Conservation (phyloP, 2,888 invertebrate species). For the Gnatocerus cornutus region DNA sequence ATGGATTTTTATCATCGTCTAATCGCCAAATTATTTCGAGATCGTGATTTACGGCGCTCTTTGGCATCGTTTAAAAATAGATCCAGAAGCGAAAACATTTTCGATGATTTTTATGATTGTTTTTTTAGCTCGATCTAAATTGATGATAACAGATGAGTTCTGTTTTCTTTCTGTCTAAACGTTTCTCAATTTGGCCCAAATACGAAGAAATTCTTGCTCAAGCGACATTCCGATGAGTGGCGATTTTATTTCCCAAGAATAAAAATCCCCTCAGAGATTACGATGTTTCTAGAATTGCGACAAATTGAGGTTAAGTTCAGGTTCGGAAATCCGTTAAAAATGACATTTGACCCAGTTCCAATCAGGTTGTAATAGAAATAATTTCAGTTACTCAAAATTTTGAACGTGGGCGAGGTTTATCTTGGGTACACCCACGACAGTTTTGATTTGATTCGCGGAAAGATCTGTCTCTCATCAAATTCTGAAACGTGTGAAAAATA, state of each 20-base stretch:
- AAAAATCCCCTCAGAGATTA: too few species aligned
- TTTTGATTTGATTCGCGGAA: too few species aligned
- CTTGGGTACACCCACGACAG: too few species aligned
- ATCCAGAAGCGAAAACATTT: conserved; percentile 30
- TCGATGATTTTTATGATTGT: conserved; percentile 34
- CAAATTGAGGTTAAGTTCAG: conserved; percentile 6
- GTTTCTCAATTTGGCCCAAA: not conserved
- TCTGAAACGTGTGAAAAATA: too few species aligned
- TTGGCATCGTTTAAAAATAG: conserved; percentile 17
- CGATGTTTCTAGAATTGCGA: not conserved
- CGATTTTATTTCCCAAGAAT: too few species aligned
- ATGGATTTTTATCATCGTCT: conserved; percentile 13
- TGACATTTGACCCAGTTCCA: not conserved
- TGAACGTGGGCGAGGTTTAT: too few species aligned
- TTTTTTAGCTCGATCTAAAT: conserved; percentile 17
- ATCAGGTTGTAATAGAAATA: not conserved
- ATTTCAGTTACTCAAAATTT: too few species aligned
- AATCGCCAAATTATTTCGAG: conserved; percentile 26
- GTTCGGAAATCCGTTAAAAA: not conserved
- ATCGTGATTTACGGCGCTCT: conserved; percentile 31
- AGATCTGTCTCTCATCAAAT: too few species aligned
- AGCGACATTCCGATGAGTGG: too few species aligned
- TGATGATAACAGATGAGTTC: conserved; percentile 16
- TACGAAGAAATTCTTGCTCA: too few species aligned
- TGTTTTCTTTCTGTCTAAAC: not conserved